Base-by-base conservation (phyloP, 2,888 invertebrate species). In the Therioaphis trifolii region DNA sequence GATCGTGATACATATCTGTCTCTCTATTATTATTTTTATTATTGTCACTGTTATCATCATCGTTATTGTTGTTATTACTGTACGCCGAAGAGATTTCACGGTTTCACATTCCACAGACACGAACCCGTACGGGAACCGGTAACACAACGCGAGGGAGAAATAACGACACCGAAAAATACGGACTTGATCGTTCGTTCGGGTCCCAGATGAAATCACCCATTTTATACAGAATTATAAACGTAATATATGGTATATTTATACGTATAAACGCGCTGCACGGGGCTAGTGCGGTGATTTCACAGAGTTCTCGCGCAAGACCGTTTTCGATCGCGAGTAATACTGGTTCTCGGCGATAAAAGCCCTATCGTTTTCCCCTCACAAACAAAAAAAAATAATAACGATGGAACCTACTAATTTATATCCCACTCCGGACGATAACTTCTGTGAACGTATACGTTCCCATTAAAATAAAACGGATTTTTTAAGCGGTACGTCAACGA, bases 1-100 rank as follows among this genome's bases (percentile, higher is more conserved):
- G 71, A 71, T 49, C 78, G 24, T 24, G 52, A 68, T 40, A 68
- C 52, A 40, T 46, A 52, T 68, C 24, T 66, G 29, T 35, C 58
- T 21, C 24, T 58, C 0, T 12, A 24, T 21, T 35, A 35, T 35
- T 35, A 35, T 35, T 35, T 5, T 35, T 35, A 35, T 35, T 35
- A 35, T 35, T 35, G 7, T 35, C 7, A 35, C 7, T 35, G 35
- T 35, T 35, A 35, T 7, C 7, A 35, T 35, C n/a, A n/a, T n/a
- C n/a, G n/a, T n/a, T n/a, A n/a, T n/a, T n/a, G n/a, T n/a, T n/a
- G n/a, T n/a, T n/a, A n/a, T n/a, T n/a, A 55, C 49, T 5, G 12
- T 21, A 21, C 52, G 29, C 5, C 7, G 21, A 40, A 68, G 4
- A 68, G 68, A 68, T 68, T 68, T 68, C 68, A 68, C 40, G 43